Percentiles rank a stretch among this genome's conserved stretches.
Evolutionary conservation across 2,113 vertebrate genomes (phyloP).

Genomic region (Numida meleagris): DNA sequence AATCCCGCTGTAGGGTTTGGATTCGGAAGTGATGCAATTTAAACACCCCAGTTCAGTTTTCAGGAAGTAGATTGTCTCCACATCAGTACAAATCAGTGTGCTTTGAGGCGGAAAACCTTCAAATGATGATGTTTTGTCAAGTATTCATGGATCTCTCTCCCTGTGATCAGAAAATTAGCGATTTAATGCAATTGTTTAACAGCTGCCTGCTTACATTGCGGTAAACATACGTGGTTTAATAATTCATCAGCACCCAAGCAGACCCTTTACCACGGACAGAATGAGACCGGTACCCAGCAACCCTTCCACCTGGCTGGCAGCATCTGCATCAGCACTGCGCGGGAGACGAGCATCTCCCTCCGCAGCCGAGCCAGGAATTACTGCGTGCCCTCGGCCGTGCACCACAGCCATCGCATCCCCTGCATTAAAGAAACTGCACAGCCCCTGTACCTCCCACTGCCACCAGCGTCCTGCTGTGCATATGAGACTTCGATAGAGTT

Average conservation of each 20-base stretch:
- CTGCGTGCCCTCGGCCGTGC: not conserved
- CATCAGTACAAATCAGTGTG: not conserved
- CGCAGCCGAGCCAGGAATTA: not conserved
- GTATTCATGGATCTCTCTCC: rapidly evolving
- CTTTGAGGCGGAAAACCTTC: not conserved
- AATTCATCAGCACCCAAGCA: not conserved
- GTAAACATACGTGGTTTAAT: not conserved
- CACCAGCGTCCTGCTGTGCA: not conserved
- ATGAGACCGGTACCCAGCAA: not conserved
- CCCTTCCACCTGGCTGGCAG: not conserved
- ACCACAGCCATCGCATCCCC: rapidly evolving
- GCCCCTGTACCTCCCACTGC: not conserved
- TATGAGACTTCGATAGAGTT: not conserved
- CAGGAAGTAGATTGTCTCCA: not conserved
- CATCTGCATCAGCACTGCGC: not conserved
- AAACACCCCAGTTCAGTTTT: not conserved
- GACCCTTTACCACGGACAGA: not conserved
- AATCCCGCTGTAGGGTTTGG: not conserved
- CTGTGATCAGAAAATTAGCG: not conserved
- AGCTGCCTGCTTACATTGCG: not conserved
- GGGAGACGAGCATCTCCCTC: not conserved
- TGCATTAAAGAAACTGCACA: not conserved
- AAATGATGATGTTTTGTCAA: rapidly evolving
- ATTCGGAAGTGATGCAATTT: not conserved
- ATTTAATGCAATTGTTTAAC: not conserved